These are phyloP conservation scores for Phorcus lineatus DNA, from an alignment of 2,888 invertebrate species.

Conservation along the genomic window DNA sequence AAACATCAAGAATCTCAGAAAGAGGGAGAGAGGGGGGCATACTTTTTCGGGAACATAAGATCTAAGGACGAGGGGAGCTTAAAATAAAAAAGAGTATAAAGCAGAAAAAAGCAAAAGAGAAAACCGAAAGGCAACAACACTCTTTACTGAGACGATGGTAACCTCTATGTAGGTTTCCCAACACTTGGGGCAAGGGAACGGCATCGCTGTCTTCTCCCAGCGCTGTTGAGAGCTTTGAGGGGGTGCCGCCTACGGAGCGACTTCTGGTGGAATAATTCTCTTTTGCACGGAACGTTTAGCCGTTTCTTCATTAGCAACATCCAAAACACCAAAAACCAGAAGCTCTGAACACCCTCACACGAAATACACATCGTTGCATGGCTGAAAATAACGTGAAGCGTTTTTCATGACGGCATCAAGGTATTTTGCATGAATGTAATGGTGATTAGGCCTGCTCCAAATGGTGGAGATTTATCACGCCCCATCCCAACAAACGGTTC, in stretches of 20 bases:
- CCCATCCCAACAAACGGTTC: neutral
- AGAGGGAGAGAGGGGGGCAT: too few species aligned
- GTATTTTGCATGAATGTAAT: conserved; percentile 16
- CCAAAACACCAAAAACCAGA: conserved; percentile 10
- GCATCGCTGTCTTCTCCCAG: too few species aligned
- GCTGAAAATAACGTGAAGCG: conserved; percentile 4
- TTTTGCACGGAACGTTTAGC: conserved; percentile 16
- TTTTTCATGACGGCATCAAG: conserved; percentile 8
- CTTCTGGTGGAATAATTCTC: conserved; percentile 13
- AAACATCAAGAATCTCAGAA: too few species aligned
- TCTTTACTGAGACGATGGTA: too few species aligned
- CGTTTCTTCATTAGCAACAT: conserved; percentile 7
- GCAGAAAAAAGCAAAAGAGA: too few species aligned
- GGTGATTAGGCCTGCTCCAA: neutral
- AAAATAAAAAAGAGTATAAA: too few species aligned
- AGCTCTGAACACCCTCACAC: neutral
- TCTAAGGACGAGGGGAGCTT: too few species aligned
- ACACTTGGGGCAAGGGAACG: too few species aligned
- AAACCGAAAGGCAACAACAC: too few species aligned
- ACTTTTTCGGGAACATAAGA: too few species aligned
- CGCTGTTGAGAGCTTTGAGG: too few species aligned
- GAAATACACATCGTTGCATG: conserved; percentile 19
- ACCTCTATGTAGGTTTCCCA: too few species aligned
- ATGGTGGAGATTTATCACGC: conserved; percentile 11
- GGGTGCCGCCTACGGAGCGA: neutral